These are phyloP conservation scores for Valencia hispanica DNA, from an alignment of 2,797 vertebrate genomes.

Conservation along the genomic window DNA sequence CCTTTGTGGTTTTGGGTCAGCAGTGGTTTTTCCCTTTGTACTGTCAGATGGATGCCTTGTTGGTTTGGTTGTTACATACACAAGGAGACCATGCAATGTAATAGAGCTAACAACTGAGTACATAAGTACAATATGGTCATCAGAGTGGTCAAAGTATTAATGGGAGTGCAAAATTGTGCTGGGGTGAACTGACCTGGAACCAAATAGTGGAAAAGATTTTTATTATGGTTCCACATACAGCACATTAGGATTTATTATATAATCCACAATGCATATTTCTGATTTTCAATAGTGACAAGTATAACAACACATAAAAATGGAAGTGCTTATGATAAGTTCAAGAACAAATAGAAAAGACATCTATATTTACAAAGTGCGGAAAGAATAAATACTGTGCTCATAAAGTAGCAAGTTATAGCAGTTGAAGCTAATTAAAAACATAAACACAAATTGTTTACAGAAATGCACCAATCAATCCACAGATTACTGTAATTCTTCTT, in stretches of 20 bases:
- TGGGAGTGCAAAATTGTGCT: neutral
- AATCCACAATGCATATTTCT: slow-evolving; percentile 42
- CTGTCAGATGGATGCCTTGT: too few relatives aligned
- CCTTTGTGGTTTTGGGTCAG: too few relatives aligned
- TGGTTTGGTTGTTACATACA: neutral
- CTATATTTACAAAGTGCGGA: slow-evolving; percentile 56
- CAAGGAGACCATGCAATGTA: neutral
- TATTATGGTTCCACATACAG: slow-evolving; percentile 71
- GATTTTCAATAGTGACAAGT: slow-evolving; percentile 46
- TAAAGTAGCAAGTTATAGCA: slow-evolving; percentile 32
- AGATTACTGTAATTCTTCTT: neutral
- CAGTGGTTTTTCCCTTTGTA: too few relatives aligned
- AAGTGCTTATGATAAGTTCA: slow-evolving; percentile 41
- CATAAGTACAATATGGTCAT: neutral
- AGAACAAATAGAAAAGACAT: slow-evolving; percentile 48
- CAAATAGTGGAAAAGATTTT: neutral
- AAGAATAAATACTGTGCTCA: slow-evolving; percentile 50
- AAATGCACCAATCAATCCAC: neutral
- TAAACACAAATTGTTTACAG: neutral
- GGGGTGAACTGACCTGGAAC: neutral
- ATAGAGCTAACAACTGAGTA: neutral
- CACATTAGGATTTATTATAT: slow-evolving; percentile 57
- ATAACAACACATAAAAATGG: slow-evolving; percentile 55
- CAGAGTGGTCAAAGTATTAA: neutral
- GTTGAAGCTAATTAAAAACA: slow-evolving; percentile 37